A percentile compares a stretch with the other conserved stretches of the same genome.
phyloP scores from a whole-genome alignment of 1,140 invertebrate species.

The Drosophila nebulosa region DNA sequence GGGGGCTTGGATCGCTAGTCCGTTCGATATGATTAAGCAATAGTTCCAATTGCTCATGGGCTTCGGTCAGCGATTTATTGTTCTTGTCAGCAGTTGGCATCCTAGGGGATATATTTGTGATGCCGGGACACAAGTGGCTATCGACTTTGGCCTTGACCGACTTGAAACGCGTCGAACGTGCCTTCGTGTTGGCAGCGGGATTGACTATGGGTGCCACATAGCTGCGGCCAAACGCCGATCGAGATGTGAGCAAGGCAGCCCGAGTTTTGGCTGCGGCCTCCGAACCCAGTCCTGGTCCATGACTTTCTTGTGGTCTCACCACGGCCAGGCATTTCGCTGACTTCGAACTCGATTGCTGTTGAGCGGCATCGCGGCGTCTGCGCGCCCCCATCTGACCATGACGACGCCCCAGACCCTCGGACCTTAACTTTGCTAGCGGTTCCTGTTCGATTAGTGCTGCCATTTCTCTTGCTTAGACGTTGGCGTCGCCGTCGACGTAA shows the following conservation, averaged over 20 bases:
- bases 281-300: neutral
- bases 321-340: neutral
- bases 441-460: constrained; percentile 13
- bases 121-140: neutral
- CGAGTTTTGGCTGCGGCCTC: neutral
- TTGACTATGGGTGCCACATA: neutral
- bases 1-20: neutral
- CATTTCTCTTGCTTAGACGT: neutral
- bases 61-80: constrained; percentile 29
- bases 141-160: constrained; percentile 34
- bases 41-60: constrained; percentile 50
- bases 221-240: neutral
- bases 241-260: neutral
- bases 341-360: neutral
- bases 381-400: constrained; percentile 42
- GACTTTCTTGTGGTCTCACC: neutral
- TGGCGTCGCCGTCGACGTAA: neutral
- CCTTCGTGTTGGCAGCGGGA: neutral
- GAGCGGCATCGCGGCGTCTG: constrained; percentile 44
- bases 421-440: constrained; percentile 3
- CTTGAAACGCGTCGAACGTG: neutral
- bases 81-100: neutral
- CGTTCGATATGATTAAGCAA: constrained; percentile 45
- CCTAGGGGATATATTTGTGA: too few relatives aligned
- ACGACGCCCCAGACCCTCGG: neutral